Base-by-base conservation (phyloP, 2,888 invertebrate species). In the Folsomia manolachei region DNA sequence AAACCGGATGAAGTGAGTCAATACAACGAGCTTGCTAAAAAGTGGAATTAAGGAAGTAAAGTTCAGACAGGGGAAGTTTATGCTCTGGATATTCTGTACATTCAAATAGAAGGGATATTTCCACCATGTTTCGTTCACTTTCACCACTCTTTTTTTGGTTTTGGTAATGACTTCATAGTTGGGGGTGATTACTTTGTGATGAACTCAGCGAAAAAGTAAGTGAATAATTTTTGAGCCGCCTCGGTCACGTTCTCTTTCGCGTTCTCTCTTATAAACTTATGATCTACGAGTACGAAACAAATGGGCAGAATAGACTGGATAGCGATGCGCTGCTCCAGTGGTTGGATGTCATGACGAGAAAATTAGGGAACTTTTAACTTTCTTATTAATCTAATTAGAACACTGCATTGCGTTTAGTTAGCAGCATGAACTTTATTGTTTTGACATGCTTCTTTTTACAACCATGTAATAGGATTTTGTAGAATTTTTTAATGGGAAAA, bases 351-450 rank as follows among this genome's bases (percentile, higher is more conserved):
- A 68, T 68, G 72, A 72, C 67, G 75, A 66, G 71, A 56, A 74
- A 72, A 53, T 75, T 75, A 72, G 72, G 70, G 72, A 73, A 73
- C 73, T 75, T 75, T 75, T 75, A 75, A 75, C 75, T 75, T 39
- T 14, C 39, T 14, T 69, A 60, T 70, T 71, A 75, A 75, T 75
- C 73, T 71, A 75, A 75, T 75, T 75, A 73, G 71, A 66, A 62
- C 67, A 69, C 60, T 39, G 39, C 39, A 39, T 39, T 39, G 39
- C 14, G 14, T 39, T 39, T n/a, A n/a, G n/a, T n/a, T n/a, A n/a
- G n/a, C n/a, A n/a, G n/a, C n/a, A n/a, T n/a, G n/a, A n/a, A n/a
- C n/a, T n/a, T n/a, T n/a, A n/a, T n/a, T n/a, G n/a, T n/a, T n/a
- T n/a, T n/a, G n/a, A n/a, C n/a, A n/a, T n/a, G n/a, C n/a, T n/a